Base-by-base conservation (phyloP, 2,113 vertebrate species). In the Coryphaenoides rupestris region DNA sequence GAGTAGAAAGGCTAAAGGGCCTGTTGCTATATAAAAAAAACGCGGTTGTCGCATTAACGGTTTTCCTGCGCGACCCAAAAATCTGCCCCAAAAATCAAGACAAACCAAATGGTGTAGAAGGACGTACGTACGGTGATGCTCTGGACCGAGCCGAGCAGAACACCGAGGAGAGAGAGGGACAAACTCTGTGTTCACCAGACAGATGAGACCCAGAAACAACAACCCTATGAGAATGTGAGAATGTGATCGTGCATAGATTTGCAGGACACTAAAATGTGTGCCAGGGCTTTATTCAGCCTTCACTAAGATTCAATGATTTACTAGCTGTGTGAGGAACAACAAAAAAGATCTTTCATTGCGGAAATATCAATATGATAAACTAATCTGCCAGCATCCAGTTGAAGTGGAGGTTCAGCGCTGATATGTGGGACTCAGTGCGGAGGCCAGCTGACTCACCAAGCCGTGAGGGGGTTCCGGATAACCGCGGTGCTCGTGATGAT, bases 361-460 rank as follows among this genome's bases (percentile, higher is more conserved):
- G 86, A 83, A 84, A 85, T 90, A 90, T 90, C 89, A 91, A 90
- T 90, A 90, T 91, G 90, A 91, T 91, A 90, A 90, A 91, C 82
- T 75, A 80, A 83, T 90, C 79, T 84, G 84, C 82, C 65, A 53
- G 78, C 70, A 75, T 83, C 79, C 75, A 71, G 79, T 68, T 72
- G 61, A 70, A 58, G 67, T 55, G 62, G 75, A 71, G 75, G 66
- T 84, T 58, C 60, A 66, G 77, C 81, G 79, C 78, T 82, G 88
- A 88, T 88, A 87, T 87, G 86, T 89, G 79, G 9, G 33, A 73
- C 75, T 76, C 73, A 75, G 65, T 66, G 65, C 55, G 68, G 69
- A 40, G 65, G 76, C 74, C 72, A 82, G 66, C 62, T n/a, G 59
- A 68, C 50, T 61, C 19, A 67, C 65, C 54, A 70, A 70, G 68